Percentiles rank a stretch among this genome's conserved stretches.
phyloP scores from a whole-genome alignment of 2,888 invertebrate genomes.

The Drosophila longiperda region DNA sequence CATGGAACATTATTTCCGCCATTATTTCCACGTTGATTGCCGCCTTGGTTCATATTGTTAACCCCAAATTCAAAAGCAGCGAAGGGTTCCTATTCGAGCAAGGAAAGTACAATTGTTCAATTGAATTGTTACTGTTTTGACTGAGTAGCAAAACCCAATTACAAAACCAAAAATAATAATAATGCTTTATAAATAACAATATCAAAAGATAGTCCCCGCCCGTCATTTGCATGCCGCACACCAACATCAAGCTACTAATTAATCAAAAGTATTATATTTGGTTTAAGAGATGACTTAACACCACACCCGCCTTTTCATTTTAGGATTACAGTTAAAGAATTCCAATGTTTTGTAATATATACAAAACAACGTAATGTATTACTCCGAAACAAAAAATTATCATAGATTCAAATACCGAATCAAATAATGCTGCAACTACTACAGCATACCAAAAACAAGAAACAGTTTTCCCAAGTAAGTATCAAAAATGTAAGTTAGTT shows the following conservation, averaged over 20 bases:
- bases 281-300: not conserved
- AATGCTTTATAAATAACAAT: slow-evolving; percentile 1
- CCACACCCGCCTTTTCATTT: not conserved
- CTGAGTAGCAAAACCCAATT: slow-evolving; percentile 17
- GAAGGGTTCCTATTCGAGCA: slow-evolving; percentile 82
- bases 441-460: not conserved
- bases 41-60: slow-evolving; percentile 84
- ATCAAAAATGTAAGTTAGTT: not conserved
- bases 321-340: not conserved
- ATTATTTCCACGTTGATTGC: slow-evolving; percentile 82
- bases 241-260: not conserved
- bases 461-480: not conserved
- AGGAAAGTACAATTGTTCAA: slow-evolving; percentile 75
- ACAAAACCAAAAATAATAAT: slow-evolving; percentile 15
- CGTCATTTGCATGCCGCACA: not conserved
- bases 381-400: not conserved
- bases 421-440: not conserved
- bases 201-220: not conserved
- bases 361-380: not conserved
- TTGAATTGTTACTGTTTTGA: slow-evolving; percentile 46
- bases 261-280: not conserved
- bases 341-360: not conserved
- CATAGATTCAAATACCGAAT: slow-evolving; percentile 9
- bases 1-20: slow-evolving; percentile 83
- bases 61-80: slow-evolving; percentile 84